phyloP scores from a whole-genome alignment of 1,140 invertebrate species.

The Brachionus rotundiformis region DNA sequence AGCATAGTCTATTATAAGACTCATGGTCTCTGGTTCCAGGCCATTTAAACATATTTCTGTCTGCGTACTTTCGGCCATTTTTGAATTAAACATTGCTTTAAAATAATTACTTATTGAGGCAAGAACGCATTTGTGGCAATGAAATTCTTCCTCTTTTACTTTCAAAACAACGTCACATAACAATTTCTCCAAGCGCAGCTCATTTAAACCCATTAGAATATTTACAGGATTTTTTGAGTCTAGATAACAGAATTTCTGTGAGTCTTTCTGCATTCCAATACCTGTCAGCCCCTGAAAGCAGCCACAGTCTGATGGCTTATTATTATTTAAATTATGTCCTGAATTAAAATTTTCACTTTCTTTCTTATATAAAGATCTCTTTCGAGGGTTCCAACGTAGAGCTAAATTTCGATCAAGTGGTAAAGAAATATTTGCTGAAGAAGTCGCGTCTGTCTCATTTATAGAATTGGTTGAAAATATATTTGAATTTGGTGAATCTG shows the following conservation, averaged over 20 bases:
- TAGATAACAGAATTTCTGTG: conserved; percentile 55
- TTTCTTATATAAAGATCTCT: neutral
- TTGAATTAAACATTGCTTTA: conserved; percentile 66
- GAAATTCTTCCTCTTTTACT: conserved; percentile 64
- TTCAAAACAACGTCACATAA: conserved; percentile 66
- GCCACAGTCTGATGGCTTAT: neutral
- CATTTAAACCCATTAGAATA: conserved; percentile 67
- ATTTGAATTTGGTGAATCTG: neutral
- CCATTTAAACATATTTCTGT: conserved; percentile 66
- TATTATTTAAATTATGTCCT: neutral
- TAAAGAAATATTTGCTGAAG: neutral
- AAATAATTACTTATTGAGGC: conserved; percentile 67
- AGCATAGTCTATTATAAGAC: conserved; percentile 67
- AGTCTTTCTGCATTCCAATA: conserved; percentile 27
- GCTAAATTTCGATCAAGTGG: neutral
- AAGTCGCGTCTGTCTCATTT: neutral
- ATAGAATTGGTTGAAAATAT: neutral
- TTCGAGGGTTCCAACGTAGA: neutral
- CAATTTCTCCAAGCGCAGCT: conserved; percentile 63
- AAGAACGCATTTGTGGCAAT: conserved; percentile 66
- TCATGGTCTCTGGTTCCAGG: conserved; percentile 66
- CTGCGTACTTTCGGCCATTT: conserved; percentile 65
- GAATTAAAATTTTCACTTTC: neutral
- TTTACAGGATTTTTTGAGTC: conserved; percentile 56
- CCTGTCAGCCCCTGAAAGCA: conserved; percentile 13